These are phyloP conservation scores for Pantherophis guttatus DNA, from an alignment of 2,113 vertebrate genomes.

Conservation along the genomic window DNA sequence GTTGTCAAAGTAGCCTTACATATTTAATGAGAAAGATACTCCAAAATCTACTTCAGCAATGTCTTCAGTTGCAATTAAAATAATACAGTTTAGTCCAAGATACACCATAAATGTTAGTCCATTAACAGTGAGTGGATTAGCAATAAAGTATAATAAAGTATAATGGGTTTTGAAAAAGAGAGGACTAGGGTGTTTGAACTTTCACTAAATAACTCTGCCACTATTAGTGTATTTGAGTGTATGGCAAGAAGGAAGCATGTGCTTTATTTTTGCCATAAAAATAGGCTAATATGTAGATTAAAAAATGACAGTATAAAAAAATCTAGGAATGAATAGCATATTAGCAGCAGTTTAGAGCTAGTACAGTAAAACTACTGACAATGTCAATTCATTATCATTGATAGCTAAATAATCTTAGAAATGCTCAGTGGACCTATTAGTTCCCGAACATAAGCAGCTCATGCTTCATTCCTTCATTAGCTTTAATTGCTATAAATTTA, in stretches of 20 bases:
- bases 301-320: conserved; percentile 50
- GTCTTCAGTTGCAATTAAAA: conserved; percentile 20
- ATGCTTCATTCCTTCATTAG: conserved; percentile 83
- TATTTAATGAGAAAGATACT: neutral
- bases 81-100: conserved; percentile 27
- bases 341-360: conserved; percentile 59
- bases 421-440: conserved; percentile 82
- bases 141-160: conserved; percentile 17
- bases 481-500: conserved; percentile 83
- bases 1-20: neutral
- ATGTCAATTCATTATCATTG: conserved; percentile 80
- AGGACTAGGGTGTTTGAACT: conserved; percentile 24
- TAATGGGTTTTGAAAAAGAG: conserved; percentile 22
- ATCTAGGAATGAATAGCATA: conserved; percentile 54
- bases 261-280: conserved; percentile 39
- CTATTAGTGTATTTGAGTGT: neutral
- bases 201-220: conserved; percentile 19
- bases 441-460: conserved; percentile 80
- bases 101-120: conserved; percentile 25
- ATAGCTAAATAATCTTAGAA: conserved; percentile 77
- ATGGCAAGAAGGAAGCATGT: neutral
- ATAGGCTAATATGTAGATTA: conserved; percentile 28
- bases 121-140: conserved; percentile 31
- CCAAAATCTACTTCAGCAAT: conserved; percentile 31
- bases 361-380: conserved; percentile 72